A percentile compares a stretch with the other conserved stretches of the same genome.
Conservation (phyloP, 2,113 vertebrate genomes). For the Cyanistes caeruleus region DNA sequence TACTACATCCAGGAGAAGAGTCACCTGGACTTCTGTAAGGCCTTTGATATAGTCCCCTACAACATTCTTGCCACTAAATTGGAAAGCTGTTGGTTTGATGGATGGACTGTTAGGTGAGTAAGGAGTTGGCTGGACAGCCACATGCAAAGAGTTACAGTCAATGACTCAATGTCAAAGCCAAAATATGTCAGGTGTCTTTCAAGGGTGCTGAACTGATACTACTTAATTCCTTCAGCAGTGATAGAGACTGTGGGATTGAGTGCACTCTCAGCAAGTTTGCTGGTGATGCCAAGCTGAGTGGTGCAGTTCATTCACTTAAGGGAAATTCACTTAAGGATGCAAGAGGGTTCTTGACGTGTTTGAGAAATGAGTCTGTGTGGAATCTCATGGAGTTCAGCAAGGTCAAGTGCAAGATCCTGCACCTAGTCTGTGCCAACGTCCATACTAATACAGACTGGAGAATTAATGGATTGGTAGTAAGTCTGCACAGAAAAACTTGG, state of each 20-base stretch:
- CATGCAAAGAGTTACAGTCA: background rate
- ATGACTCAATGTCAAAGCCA: fast-evolving
- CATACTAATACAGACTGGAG: background rate
- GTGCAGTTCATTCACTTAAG: background rate
- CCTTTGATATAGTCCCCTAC: background rate
- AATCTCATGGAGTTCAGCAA: background rate
- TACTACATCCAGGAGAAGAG: background rate
- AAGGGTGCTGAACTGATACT: background rate
- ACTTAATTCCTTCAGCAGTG: background rate
- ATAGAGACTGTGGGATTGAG: background rate
- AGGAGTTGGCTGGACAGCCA: background rate
- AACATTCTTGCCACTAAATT: background rate
- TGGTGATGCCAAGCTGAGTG: background rate
- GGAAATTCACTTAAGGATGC: background rate
- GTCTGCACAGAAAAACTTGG: background rate
- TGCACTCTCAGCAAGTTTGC: background rate
- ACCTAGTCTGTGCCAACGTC: background rate
- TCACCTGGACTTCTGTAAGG: background rate
- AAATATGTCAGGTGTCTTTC: background rate
- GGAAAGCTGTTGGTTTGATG: background rate
- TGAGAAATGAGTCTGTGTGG: background rate
- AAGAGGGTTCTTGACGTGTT: background rate
- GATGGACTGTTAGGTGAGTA: background rate
- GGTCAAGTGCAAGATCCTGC: background rate
- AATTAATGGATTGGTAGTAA: background rate